Base-by-base conservation (phyloP, 2,888 invertebrate genomes). In the Lamellibrachia columna region DNA sequence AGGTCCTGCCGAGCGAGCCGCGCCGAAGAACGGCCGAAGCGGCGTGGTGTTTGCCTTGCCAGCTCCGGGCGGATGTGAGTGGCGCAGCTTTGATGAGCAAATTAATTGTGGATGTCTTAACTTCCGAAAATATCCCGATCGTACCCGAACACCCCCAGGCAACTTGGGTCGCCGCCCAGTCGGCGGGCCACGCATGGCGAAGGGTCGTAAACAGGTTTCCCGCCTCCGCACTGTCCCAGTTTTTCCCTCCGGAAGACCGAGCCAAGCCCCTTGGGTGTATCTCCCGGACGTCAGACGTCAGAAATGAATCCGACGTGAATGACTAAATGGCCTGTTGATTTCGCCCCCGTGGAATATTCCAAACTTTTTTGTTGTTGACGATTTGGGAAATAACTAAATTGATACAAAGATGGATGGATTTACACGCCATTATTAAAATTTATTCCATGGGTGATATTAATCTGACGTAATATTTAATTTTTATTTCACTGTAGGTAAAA, bases 21-120 rank as follows among this genome's bases (percentile, higher is more conserved):
- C 11, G 75, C 15, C 75, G 75, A 22, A 75, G 75, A 4, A 11
- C 22, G 22, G 75, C 75, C 15, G 75, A 22, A 75, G 75, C 75
- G 75, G 75, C 75, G 75, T 6, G 75, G 15, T 75, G 75, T 22
- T 22, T 75, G 75, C 75, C 75, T 75, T 75, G 75, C 75, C 75
- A 75, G 75, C 75, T 75, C 22, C 11, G 15, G 75, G 75, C 75
- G 75, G 75, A 75, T 75, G 75, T 75, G 1, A 15, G 75, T 75
- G 75, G 75, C 75, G 75, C 75, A 75, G 75, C 75, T 75, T 75
- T 75, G 75, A 75, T 75, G 75, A 75, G 75, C 75, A 75, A 75
- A 75, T 75, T 75, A 75, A 75, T 75, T 75, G 75, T 75, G 75
- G 75, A 75, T 75, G 75, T 75, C 22, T 75, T 75, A 75, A 75